phyloP scores from a whole-genome alignment of 2,797 vertebrate genomes.

The Fistularia tabacaria region DNA sequence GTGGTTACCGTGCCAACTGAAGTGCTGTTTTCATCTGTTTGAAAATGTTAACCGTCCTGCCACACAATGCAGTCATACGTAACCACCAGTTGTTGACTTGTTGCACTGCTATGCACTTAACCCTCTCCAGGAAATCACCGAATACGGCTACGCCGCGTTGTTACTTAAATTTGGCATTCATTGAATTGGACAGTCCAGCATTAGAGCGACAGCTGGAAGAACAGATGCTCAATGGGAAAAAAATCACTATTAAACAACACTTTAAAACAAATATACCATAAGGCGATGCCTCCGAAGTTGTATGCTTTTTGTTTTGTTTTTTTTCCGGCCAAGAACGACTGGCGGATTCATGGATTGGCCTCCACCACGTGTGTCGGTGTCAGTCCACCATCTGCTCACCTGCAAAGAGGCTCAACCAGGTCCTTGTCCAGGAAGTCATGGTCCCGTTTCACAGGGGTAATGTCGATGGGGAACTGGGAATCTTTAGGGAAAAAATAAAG shows the following conservation, averaged over 20 bases:
- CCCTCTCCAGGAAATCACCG: too few relatives aligned
- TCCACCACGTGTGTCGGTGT: background rate
- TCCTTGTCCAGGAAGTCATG: constrained; percentile 99
- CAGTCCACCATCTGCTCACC: constrained; percentile 75
- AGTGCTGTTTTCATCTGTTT: constrained; percentile 60
- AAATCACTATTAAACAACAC: too few relatives aligned
- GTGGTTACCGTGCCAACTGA: constrained; percentile 57
- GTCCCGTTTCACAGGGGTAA: constrained; percentile 92
- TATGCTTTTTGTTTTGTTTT: too few relatives aligned
- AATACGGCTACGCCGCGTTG: too few relatives aligned
- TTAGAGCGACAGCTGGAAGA: too few relatives aligned
- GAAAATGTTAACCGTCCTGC: constrained; percentile 33
- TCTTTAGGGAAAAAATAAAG: constrained; percentile 66
- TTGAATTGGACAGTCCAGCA: too few relatives aligned
- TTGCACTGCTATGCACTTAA: constrained; percentile 3
- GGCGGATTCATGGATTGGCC: constrained; percentile 19
- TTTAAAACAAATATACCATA: too few relatives aligned
- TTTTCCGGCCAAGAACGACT: background rate
- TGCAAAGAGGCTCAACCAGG: constrained; percentile 96
- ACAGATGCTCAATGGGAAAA: too few relatives aligned
- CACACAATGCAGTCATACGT: constrained; percentile 30
- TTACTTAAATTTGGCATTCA: too few relatives aligned
- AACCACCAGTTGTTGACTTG: constrained; percentile 29
- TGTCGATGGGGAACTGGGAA: constrained; percentile 95
- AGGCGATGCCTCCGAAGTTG: too few relatives aligned